Evolutionary conservation across 2,113 vertebrate genomes (phyloP).

Genomic region (Naja naja): DNA sequence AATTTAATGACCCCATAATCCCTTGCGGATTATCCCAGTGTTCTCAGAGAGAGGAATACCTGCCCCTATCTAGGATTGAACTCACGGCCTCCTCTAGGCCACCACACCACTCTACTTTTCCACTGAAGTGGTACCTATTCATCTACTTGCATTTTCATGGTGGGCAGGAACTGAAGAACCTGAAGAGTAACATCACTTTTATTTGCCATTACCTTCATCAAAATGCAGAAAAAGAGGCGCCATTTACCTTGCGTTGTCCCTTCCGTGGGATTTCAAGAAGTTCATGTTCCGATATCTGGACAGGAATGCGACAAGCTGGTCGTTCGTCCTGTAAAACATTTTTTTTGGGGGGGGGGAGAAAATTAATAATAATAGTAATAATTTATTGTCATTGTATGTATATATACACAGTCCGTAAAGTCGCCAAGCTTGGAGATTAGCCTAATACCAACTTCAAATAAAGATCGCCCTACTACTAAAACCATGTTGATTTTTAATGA

Average conservation of each 20-base stretch:
- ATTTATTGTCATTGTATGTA: too few species aligned
- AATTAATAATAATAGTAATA: too few species aligned
- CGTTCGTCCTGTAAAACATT: constrained; percentile 82
- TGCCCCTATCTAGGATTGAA: too few species aligned
- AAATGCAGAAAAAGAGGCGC: background rate
- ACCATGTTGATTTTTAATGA: background rate
- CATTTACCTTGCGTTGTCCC: constrained; percentile 94
- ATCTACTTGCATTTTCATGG: too few species aligned
- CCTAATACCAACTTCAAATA: background rate
- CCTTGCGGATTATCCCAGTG: too few species aligned
- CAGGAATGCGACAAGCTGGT: constrained; percentile 94
- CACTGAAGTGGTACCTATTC: too few species aligned
- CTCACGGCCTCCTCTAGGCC: too few species aligned
- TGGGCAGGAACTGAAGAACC: too few species aligned
- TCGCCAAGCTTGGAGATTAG: background rate
- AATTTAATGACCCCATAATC: too few species aligned
- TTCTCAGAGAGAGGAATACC: too few species aligned
- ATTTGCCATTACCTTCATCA: background rate
- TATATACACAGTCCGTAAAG: too few species aligned
- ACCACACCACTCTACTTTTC: too few species aligned
- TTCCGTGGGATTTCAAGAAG: constrained; percentile 96
- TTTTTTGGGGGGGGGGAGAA: background rate
- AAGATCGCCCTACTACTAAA: background rate
- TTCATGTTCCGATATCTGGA: constrained; percentile 96
- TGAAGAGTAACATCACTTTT: background rate